Percentiles rank a stretch among this genome's conserved stretches.
phyloP scores from a whole-genome alignment of 2,888 invertebrate species.

The Platypus cylindrus region DNA sequence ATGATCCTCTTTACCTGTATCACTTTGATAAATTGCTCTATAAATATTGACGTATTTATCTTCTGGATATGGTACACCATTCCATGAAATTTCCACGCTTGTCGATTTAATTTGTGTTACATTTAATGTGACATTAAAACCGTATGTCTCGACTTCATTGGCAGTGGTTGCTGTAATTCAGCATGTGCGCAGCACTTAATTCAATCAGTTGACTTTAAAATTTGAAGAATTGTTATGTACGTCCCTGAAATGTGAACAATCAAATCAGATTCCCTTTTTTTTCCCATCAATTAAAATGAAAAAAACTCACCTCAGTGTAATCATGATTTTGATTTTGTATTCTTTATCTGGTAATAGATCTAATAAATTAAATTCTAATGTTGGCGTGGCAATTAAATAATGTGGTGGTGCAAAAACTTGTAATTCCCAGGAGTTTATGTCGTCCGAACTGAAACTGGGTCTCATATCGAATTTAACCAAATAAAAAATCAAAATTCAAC shows the following conservation, averaged over 20 bases:
- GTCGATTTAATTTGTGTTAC: constrained; percentile 63
- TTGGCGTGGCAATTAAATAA: constrained; percentile 72
- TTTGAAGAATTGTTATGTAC: no score
- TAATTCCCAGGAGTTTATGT: constrained; percentile 63
- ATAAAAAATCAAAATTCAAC: constrained; percentile 9
- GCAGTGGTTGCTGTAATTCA: constrained; percentile 61
- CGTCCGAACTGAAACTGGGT: constrained; percentile 39
- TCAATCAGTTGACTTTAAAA: constrained; percentile 50
- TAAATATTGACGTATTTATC: constrained; percentile 85
- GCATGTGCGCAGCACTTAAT: constrained; percentile 54
- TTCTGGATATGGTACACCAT: constrained; percentile 75
- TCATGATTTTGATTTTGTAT: constrained; percentile 71
- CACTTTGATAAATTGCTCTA: constrained; percentile 71
- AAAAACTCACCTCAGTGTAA: constrained; percentile 45
- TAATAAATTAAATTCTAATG: constrained; percentile 71
- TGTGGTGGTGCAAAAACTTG: constrained; percentile 81
- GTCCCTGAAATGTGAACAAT: no score
- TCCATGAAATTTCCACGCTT: constrained; percentile 69
- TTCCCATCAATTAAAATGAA: not conserved
- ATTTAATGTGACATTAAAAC: constrained; percentile 67
- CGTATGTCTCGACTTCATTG: constrained; percentile 64
- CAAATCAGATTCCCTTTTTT: not conserved
- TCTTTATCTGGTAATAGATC: constrained; percentile 65
- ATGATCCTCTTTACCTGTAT: constrained; percentile 57
- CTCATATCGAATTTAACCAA: no score